phyloP scores from a whole-genome alignment of 2,888 invertebrate genomes.

The Eupelmus urozonus region DNA sequence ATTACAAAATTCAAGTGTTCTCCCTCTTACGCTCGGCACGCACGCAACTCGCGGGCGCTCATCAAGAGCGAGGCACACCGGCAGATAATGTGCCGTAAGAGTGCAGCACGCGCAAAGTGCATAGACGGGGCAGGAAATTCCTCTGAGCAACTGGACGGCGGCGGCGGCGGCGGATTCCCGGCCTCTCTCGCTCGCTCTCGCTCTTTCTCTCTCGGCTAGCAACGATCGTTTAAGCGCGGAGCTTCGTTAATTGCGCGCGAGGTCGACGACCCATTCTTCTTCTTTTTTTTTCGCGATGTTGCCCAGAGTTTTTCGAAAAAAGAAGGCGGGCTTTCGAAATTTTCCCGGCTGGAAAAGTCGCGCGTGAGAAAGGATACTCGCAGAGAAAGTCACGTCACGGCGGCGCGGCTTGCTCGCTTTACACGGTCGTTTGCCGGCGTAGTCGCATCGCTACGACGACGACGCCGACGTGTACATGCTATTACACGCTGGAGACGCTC shows the following conservation, averaged over 20 bases:
- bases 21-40: slow-evolving; percentile 35
- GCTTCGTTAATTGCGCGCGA: slow-evolving; percentile 65
- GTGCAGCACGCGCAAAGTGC: background rate
- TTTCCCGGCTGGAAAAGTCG: background rate
- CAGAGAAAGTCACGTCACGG: background rate
- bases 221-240: slow-evolving; percentile 9
- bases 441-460: background rate
- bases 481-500: background rate
- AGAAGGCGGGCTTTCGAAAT: background rate
- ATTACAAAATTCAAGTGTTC: slow-evolving; percentile 10
- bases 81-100: slow-evolving; percentile 37
- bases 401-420: background rate
- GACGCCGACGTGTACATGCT: background rate
- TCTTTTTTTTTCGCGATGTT: background rate
- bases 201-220: slow-evolving; percentile 56
- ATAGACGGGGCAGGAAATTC: slow-evolving; percentile 66
- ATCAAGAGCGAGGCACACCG: background rate
- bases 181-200: slow-evolving; percentile 56
- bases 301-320: background rate
- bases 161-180: slow-evolving; percentile 22
- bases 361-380: background rate
- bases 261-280: slow-evolving; percentile 68
- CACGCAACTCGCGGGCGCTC: slow-evolving; percentile 16
- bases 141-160: slow-evolving; percentile 48
- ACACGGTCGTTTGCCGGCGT: background rate